Conservation (phyloP, 1,140 invertebrate genomes). For the Mya arenaria region DNA sequence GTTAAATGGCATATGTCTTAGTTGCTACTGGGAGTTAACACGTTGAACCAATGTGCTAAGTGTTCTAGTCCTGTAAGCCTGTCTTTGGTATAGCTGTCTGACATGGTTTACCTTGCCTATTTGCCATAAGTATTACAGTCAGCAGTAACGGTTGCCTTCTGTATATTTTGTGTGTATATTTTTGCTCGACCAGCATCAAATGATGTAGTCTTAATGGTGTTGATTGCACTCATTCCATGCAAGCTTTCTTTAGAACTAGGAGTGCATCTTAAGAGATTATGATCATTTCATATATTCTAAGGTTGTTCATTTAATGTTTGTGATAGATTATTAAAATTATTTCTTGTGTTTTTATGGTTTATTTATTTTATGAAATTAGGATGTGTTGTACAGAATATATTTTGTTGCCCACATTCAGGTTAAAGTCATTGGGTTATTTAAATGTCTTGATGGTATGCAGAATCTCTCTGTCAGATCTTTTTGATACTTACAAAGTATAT, state of each 20-base stretch:
- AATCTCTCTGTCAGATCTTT: no score
- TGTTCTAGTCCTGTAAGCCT: constrained; percentile 30
- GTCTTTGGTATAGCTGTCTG: constrained; percentile 7
- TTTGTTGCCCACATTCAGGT: no score
- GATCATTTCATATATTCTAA: neutral
- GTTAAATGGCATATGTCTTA: no score
- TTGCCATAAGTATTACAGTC: constrained; percentile 39
- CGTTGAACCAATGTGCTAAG: constrained; percentile 37
- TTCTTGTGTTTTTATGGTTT: neutral
- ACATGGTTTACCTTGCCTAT: constrained; percentile 1
- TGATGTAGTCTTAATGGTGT: constrained; percentile 11
- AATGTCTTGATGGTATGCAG: no score
- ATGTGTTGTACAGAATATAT: no score
- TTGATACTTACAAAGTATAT: no score
- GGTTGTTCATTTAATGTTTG: neutral
- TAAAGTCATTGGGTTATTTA: no score
- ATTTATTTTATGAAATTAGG: neutral
- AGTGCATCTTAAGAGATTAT: neutral
- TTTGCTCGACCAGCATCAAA: constrained; percentile 49
- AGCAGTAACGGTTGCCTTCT: constrained; percentile 52
- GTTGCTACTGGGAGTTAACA: no score
- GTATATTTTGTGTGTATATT: constrained; percentile 47
- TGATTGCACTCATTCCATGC: constrained; percentile 28
- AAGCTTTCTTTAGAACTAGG: constrained; percentile 13
- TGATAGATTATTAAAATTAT: constrained; percentile 5